Evolutionary conservation across 2,888 invertebrate species (phyloP), one percentile per base, ranked within the genome.

Genomic region (Ophion ellenae): DNA sequence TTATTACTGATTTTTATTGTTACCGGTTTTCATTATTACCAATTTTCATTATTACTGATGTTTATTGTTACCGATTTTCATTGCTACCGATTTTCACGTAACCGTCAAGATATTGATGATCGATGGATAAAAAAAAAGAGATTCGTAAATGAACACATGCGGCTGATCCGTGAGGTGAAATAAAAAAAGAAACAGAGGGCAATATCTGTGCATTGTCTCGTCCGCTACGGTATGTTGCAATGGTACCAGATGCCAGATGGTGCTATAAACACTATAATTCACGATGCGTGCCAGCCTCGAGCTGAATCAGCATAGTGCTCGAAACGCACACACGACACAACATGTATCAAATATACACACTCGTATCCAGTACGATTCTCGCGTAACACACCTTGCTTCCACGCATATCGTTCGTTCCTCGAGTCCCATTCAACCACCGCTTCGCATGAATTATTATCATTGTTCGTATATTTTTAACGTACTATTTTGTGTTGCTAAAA

Each of bases 381-480:
- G 74, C 79, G 71, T 71, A 82, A 66, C 76, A 69, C 61, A 67
- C 53, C 61, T 81, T 84, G 84, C 86, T 86, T 86, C 84, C 84
- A 84, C 84, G 71, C 77, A 84, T 66, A 82, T 74, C 64, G 70
- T 90, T 86, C 88, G 70, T 78, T 82, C 74, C 77, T 70, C 83
- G 81, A 78, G 32, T 66, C 70, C 45, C 40, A 81, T 89, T 91
- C 67, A 82, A 86, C 75, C 85, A 81, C 81, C 74, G 86, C 76
- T 81, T 83, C 77, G 82, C 77, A 88, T 80, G 83, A 66, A 88
- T 91, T 85, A 86, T 79, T 67, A 81, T 89, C 87, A 84, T 82
- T 83, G 88, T 87, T 85, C 84, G 88, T 90, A 90, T 90, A 45
- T 71, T 77, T 66, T 73, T n/a, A n/a, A 61, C 61, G 47, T 47